phyloP scores from a whole-genome alignment of 2,113 vertebrate species.

The Phainopepla nitens region DNA sequence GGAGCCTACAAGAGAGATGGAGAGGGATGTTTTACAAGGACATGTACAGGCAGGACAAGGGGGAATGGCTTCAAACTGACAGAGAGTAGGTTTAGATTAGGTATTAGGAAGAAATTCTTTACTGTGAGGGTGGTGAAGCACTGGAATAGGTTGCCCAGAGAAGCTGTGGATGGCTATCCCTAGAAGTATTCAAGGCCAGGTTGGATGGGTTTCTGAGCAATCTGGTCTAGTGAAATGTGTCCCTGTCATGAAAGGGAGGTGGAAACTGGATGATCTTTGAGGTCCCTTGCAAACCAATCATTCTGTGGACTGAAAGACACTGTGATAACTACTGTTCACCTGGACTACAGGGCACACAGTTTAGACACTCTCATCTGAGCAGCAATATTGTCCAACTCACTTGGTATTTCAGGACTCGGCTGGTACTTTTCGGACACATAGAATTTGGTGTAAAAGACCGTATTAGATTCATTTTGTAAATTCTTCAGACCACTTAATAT shows the following conservation, averaged over 20 bases:
- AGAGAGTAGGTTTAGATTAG: not conserved
- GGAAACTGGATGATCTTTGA: not conserved
- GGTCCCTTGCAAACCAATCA: not conserved
- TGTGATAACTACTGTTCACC: not conserved
- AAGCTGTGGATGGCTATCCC: not conserved
- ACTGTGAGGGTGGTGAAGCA: not conserved
- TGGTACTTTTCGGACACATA: not conserved
- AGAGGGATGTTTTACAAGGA: not conserved
- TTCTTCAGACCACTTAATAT: not conserved
- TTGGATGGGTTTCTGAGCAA: not conserved
- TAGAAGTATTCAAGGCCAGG: not conserved
- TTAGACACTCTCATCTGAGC: not conserved
- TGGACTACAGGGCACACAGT: not conserved
- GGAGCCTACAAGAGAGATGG: not conserved
- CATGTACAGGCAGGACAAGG: not conserved
- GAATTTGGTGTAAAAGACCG: not conserved
- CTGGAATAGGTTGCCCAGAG: not conserved
- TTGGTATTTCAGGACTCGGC: not conserved
- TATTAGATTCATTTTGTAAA: not conserved
- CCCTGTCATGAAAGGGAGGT: not conserved
- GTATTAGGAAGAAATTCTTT: not conserved
- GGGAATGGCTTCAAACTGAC: not conserved
- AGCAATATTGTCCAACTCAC: not conserved
- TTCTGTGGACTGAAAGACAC: no score
- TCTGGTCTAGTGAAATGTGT: not conserved